phyloP scores from a whole-genome alignment of 2,797 vertebrate species.

The Parotocinclus haroldoi region DNA sequence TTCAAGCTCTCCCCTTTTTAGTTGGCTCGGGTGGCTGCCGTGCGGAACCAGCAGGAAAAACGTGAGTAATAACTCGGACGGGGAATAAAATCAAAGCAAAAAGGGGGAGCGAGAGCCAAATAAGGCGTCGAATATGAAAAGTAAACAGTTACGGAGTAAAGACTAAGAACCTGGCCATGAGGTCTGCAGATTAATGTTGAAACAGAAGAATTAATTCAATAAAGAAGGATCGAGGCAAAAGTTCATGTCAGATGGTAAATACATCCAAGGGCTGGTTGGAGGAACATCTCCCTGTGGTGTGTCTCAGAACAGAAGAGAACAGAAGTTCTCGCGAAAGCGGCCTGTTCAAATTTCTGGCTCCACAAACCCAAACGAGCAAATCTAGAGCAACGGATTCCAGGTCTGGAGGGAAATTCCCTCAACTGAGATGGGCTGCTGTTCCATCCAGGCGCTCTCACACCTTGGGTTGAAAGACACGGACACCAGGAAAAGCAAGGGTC shows the following conservation, averaged over 20 bases:
- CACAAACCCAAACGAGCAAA: no score
- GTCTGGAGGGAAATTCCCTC: no score
- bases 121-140: slow-evolving; percentile 43
- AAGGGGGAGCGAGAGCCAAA: slow-evolving; percentile 10
- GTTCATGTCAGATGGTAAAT: slow-evolving; percentile 19
- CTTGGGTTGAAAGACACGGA: no score
- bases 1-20: slow-evolving; percentile 54
- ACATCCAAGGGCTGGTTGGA: no score
- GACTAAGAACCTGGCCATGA: slow-evolving; percentile 33
- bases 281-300: no score
- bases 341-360: no score
- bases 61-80: slow-evolving; percentile 57
- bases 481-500: no score
- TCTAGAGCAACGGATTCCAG: no score
- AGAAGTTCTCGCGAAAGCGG: no score
- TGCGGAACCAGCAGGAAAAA: slow-evolving; percentile 57
- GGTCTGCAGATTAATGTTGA: slow-evolving; percentile 29
- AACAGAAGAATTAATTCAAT: slow-evolving; percentile 29
- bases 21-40: slow-evolving; percentile 56
- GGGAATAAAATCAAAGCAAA: slow-evolving; percentile 48
- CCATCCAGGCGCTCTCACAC: no score
- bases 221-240: slow-evolving; percentile 12
- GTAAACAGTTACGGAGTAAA: slow-evolving; percentile 32
- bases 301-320: no score
- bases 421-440: no score